Percentiles rank a stretch among this genome's conserved stretches.
phyloP scores from a whole-genome alignment of 1,140 invertebrate species.

The Drosophila setifemur region DNA sequence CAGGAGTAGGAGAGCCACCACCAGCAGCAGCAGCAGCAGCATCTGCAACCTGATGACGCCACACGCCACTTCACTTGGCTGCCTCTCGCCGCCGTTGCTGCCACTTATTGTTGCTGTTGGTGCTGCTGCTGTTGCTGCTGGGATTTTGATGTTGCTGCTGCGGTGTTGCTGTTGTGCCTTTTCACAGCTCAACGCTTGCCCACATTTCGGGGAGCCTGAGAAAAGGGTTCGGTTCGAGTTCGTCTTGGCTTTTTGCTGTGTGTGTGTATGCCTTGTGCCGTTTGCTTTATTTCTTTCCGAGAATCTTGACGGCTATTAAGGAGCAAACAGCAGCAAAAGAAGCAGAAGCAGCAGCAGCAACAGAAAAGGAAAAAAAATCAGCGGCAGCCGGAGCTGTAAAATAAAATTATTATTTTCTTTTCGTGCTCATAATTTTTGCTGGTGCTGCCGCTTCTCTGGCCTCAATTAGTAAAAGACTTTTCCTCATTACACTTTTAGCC shows the following conservation, averaged over 20 bases:
- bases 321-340: constrained; percentile 40
- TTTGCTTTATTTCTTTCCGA: constrained; percentile 68
- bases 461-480: constrained; percentile 74
- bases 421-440: constrained; percentile 71
- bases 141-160: constrained; percentile 15
- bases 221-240: constrained; percentile 63
- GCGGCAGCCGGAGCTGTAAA: too few relatives aligned
- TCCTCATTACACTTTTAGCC: constrained; percentile 64
- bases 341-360: constrained; percentile 8
- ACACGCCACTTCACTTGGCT: constrained; percentile 77
- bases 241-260: constrained; percentile 3
- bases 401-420: constrained; percentile 80
- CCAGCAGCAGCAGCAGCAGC: constrained; percentile 27
- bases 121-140: constrained; percentile 4
- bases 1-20: too few relatives aligned
- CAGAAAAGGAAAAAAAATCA: neutral
- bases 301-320: constrained; percentile 77
- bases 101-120: constrained; percentile 30
- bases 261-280: constrained; percentile 33
- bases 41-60: constrained; percentile 71
- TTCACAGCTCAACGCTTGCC: constrained; percentile 79
- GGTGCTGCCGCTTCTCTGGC: constrained; percentile 27
- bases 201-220: constrained; percentile 57
- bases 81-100: constrained; percentile 48
- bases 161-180: constrained; percentile 54